Evolutionary conservation across 2,113 vertebrate genomes (phyloP).

Genomic region (Hypanus sabinus): DNA sequence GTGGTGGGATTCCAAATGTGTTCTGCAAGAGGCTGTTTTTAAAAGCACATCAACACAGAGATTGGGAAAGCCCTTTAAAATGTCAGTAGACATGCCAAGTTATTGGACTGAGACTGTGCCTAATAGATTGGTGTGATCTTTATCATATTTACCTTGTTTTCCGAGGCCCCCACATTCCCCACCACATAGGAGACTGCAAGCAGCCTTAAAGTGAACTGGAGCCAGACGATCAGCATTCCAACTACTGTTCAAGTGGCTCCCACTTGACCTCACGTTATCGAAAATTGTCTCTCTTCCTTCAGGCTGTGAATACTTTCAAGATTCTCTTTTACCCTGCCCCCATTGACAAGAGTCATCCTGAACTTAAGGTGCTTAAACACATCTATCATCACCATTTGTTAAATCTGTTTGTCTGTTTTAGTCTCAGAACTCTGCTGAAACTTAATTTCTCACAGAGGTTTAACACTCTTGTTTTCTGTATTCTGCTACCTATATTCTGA

Average conservation of each 20-base stretch:
- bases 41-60: neutral
- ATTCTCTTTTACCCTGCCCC: neutral
- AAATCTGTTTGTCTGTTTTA: neutral
- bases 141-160: neutral
- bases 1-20: neutral
- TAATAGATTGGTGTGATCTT: neutral
- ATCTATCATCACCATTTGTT: neutral
- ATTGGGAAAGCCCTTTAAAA: neutral
- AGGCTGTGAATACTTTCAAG: neutral
- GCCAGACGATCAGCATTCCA: neutral
- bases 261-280: neutral
- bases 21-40: neutral
- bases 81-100: neutral
- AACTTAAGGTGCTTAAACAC: neutral
- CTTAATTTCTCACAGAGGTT: neutral
- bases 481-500: neutral
- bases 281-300: neutral
- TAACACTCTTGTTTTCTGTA: neutral
- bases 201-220: neutral
- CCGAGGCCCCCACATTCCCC: neutral
- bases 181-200: neutral
- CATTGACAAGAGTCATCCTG: neutral
- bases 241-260: neutral
- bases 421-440: neutral
- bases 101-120: neutral